These are phyloP conservation scores for Pantherophis alleghaniensis DNA, from an alignment of 2,797 vertebrate species.

Conservation along the genomic window DNA sequence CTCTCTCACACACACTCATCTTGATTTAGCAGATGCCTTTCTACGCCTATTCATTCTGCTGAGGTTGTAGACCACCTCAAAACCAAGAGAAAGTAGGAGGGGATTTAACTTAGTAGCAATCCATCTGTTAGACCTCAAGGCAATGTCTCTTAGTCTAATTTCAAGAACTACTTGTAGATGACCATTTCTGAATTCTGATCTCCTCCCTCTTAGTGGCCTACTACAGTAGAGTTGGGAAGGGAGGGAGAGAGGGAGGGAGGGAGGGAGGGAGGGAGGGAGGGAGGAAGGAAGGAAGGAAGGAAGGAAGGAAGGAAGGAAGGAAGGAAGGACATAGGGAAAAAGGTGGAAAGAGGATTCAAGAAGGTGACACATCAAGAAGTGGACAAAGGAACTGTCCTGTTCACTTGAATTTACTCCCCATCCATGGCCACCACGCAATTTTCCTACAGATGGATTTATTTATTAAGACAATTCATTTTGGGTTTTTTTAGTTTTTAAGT, in stretches of 20 bases:
- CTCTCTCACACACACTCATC: not conserved
- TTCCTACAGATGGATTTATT: not conserved
- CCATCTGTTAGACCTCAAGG: not conserved
- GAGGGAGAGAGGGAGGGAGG: too few relatives aligned
- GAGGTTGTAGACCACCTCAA: not conserved
- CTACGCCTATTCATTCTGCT: not conserved
- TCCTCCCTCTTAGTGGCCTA: not conserved
- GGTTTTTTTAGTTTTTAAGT: not conserved
- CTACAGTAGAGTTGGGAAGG: not conserved
- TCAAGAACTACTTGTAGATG: not conserved
- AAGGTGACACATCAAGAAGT: not conserved
- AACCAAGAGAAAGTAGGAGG: not conserved
- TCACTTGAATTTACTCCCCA: not conserved
- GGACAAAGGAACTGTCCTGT: not conserved
- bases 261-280: not conserved
- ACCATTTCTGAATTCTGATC: not conserved
- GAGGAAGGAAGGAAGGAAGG: too few relatives aligned
- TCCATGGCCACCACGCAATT: not conserved
- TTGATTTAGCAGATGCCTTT: not conserved
- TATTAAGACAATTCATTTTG: not conserved
- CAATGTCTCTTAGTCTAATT: not conserved
- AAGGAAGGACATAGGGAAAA: not conserved
- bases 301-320: not conserved
- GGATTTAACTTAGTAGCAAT: not conserved
- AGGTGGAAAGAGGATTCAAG: not conserved